Conservation (phyloP, 2,797 vertebrate genomes). For the Tympanoctomys barrerae region DNA sequence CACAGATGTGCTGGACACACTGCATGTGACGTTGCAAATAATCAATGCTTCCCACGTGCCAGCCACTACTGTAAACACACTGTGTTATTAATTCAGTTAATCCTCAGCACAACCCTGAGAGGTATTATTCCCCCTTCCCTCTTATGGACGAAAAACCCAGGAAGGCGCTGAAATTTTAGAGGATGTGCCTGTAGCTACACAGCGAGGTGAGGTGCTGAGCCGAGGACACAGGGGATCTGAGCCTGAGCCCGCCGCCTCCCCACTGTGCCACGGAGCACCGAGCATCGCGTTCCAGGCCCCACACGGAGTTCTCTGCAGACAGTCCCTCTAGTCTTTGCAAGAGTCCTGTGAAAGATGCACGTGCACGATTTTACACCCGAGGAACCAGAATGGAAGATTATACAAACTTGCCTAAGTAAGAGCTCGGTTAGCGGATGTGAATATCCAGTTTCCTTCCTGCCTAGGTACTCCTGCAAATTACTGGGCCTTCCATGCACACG, state of each 20-base stretch:
- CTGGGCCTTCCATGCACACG: neutral
- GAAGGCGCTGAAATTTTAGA: neutral
- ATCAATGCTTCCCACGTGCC: neutral
- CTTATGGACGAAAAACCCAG: neutral
- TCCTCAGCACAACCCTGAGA: neutral
- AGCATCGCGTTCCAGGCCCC: neutral
- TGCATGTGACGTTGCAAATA: accelerated
- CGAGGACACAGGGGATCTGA: neutral
- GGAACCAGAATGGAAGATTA: neutral
- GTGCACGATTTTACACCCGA: neutral
- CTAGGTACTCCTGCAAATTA: neutral
- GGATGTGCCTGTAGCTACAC: neutral
- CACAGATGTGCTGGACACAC: neutral
- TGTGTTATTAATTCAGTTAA: neutral
- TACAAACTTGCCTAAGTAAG: neutral
- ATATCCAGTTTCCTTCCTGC: neutral
- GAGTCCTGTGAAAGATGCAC: neutral
- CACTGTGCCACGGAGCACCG: neutral
- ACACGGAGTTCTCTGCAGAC: neutral
- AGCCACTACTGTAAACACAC: neutral
- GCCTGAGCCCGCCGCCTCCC: neutral
- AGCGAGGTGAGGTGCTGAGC: neutral
- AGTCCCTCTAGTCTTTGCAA: neutral
- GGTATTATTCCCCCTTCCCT: neutral
- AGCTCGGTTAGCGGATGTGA: neutral